Evolutionary conservation across 1,140 invertebrate species (phyloP).

Genomic region (Cherax destructor): DNA sequence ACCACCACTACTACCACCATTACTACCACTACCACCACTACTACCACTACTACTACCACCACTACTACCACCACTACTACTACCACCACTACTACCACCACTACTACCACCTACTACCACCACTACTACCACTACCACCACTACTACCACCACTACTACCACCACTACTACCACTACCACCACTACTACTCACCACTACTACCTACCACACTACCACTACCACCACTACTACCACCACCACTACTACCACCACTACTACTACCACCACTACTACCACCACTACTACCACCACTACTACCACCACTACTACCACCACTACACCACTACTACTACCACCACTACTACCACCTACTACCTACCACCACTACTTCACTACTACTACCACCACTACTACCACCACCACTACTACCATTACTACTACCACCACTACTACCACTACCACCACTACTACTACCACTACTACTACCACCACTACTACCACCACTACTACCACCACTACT

Average conservation of each 20-base stretch:
- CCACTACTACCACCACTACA: no score
- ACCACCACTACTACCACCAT: not conserved
- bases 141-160: not conserved
- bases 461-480: not conserved
- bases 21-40: not conserved
- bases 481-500: not conserved
- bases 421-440: not conserved
- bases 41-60: not conserved
- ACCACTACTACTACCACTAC: not conserved
- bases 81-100: not conserved
- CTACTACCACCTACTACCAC: not conserved
- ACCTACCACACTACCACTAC: not conserved
- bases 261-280: not conserved
- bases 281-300: not conserved
- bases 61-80: not conserved
- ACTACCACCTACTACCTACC: no score
- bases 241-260: not conserved
- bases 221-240: not conserved
- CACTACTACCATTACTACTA: not conserved
- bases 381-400: not conserved
- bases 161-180: not conserved
- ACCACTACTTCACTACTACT: no score
- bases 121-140: not conserved
- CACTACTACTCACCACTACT: not conserved
- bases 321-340: no score